A percentile compares a stretch with the other conserved stretches of the same genome.
phyloP scores from a whole-genome alignment of 2,888 invertebrate species.

The Laothoe populi region DNA sequence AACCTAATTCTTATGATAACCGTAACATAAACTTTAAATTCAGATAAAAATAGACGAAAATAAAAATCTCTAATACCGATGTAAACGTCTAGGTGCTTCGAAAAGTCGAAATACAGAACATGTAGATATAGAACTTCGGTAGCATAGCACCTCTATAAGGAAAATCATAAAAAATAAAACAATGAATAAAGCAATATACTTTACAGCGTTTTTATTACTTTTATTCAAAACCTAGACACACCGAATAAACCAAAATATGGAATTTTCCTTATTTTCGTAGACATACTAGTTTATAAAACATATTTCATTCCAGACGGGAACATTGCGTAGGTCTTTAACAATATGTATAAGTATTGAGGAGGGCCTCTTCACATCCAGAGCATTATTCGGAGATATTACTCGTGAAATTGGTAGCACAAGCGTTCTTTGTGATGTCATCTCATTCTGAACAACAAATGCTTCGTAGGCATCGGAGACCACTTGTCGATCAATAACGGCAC shows the following conservation, averaged over 20 bases:
- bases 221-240: neutral
- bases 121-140: too few species aligned
- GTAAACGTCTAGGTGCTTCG: too few species aligned
- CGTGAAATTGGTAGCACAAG: slow-evolving; percentile 45
- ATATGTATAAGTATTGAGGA: slow-evolving; percentile 36
- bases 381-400: slow-evolving; percentile 65
- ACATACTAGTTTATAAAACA: slow-evolving; percentile 32
- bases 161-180: too few species aligned
- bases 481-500: slow-evolving; percentile 36
- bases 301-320: slow-evolving; percentile 17
- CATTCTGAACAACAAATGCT: slow-evolving; percentile 28
- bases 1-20: too few species aligned
- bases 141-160: too few species aligned
- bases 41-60: too few species aligned
- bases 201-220: neutral
- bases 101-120: too few species aligned
- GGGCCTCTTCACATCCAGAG: slow-evolving; percentile 40
- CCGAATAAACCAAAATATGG: neutral
- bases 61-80: too few species aligned
- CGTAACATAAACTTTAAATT: too few species aligned
- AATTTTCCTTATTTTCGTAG: neutral
- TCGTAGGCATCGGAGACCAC: slow-evolving; percentile 15
- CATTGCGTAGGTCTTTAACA: slow-evolving; percentile 4
- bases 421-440: slow-evolving; percentile 31
- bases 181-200: too few species aligned